Percentiles rank a stretch among this genome's conserved stretches.
These are phyloP conservation scores for Leptopilina boulardi DNA, from an alignment of 1,140 invertebrate species.

Conservation along the genomic window DNA sequence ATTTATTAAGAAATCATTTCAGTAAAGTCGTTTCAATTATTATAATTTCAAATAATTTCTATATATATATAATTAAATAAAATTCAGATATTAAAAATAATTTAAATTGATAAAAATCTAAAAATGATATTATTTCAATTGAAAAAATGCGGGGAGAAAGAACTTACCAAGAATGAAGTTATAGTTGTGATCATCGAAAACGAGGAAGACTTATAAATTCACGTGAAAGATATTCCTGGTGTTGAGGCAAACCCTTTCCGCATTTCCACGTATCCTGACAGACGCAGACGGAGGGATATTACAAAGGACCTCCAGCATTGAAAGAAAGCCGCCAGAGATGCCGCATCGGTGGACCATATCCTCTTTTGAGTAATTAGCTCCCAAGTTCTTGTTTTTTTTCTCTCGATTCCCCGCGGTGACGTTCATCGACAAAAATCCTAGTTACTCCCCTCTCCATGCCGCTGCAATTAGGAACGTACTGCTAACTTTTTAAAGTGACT, in stretches of 20 bases:
- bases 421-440: slow-evolving; percentile 41
- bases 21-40: no score
- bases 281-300: slow-evolving; percentile 47
- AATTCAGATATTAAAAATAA: no score
- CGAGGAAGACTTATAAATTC: slow-evolving; percentile 35
- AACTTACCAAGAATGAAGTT: background rate
- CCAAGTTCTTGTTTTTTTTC: slow-evolving; percentile 49
- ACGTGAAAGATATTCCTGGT: slow-evolving; percentile 61
- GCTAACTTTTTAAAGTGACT: slow-evolving; percentile 20
- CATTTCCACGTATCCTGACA: slow-evolving; percentile 65
- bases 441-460: background rate
- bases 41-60: no score
- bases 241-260: slow-evolving; percentile 59
- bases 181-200: slow-evolving; percentile 1
- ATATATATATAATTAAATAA: no score
- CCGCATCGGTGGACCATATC: slow-evolving; percentile 68
- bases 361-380: slow-evolving; percentile 68
- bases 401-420: slow-evolving; percentile 59
- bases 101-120: no score
- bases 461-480: slow-evolving; percentile 10
- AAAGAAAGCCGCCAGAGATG: slow-evolving; percentile 66
- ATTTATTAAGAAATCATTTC: no score
- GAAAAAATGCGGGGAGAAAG: background rate
- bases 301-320: slow-evolving; percentile 60
- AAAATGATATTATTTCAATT: no score